Evolutionary conservation across 1,140 invertebrate genomes (phyloP), one percentile per base, ranked within the genome.

Genomic region (Amphibalanus amphitrite): DNA sequence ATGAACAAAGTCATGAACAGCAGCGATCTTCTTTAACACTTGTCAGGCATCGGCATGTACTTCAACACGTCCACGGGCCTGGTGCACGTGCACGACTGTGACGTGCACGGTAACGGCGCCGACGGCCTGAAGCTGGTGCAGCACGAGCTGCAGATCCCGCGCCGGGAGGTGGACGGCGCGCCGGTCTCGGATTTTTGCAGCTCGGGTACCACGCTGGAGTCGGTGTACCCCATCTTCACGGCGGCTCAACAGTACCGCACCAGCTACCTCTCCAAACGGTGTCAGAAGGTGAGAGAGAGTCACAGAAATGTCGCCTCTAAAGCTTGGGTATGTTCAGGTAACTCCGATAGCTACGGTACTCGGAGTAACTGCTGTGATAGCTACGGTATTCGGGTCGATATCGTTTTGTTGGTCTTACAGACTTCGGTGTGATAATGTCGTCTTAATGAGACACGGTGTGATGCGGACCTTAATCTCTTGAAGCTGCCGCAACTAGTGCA

Each of bases 61-160:
- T 83, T 95, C 3, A 96, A 95, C 80, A 92, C 90, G 69, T 91
- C 90, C n/a, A 87, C 86, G 74, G 92, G 92, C 25, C 81, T 88
- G 75, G 84, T 88, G 0, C 83, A 85, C 70, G 82, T 95, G 3
- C 85, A 89, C 67, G 86, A 87, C 72, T 90, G 88, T 76, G 69
- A 73, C 0, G 82, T 95, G 28, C 84, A 85, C 64, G 86, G 90
- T 74, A 96, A 95, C 80, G 88, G 87, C 1, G 91, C 85, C 0
- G 92, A 95, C 80, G 93, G 93, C n/a, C 81, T 96, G 64, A 88
- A 89, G 78, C 94, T 90, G 79, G 85, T 91, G 26, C 87, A 89
- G 69, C 87, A 92, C 75, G 90, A 94, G 78, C 86, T 20, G 86
- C 89, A 71, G 86, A 89, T 17, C 26, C 71, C 40, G 47, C 74